These are phyloP conservation scores for Drosophila helvetica DNA, from an alignment of 2,888 invertebrate genomes.

Conservation along the genomic window DNA sequence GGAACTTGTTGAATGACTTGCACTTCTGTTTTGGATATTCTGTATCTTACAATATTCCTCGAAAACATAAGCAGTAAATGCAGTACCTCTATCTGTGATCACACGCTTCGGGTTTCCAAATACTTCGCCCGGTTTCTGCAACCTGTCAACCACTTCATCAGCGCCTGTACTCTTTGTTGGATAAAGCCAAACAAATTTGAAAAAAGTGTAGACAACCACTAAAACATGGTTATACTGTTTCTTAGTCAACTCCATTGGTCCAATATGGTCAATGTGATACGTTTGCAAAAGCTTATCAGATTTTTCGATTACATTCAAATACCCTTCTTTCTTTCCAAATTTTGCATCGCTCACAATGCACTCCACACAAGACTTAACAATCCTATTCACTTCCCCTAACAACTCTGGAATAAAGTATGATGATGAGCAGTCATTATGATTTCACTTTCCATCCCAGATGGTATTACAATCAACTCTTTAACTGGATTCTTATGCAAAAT, in stretches of 20 bases:
- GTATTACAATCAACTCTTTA: not conserved
- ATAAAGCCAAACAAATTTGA: slow-evolving; percentile 9
- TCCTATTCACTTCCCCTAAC: no score
- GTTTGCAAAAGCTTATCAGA: not conserved
- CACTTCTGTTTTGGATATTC: slow-evolving; percentile 5
- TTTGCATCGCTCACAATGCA: not conserved
- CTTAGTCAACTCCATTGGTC: slow-evolving; percentile 8
- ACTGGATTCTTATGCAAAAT: not conserved
- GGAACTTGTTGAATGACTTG: no score
- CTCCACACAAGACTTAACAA: not conserved
- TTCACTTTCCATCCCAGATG: not conserved
- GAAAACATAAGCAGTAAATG: slow-evolving; percentile 2
- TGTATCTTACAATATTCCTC: not conserved
- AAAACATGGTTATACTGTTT: slow-evolving; percentile 16
- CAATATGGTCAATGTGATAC: slow-evolving; percentile 11
- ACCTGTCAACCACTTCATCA: slow-evolving; percentile 2
- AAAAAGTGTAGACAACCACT: slow-evolving; percentile 14
- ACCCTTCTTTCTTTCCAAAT: slow-evolving; percentile 5
- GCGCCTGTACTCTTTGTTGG: slow-evolving; percentile 1
- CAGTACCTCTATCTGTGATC: slow-evolving; percentile 1
- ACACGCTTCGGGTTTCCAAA: slow-evolving; percentile 1
- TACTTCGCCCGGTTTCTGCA: not conserved
- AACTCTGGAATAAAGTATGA: no score
- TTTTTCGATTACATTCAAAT: not conserved
- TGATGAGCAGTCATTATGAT: not conserved